These are phyloP conservation scores for Eupleurogrammus muticus DNA, from an alignment of 2,797 vertebrate species.

Conservation along the genomic window DNA sequence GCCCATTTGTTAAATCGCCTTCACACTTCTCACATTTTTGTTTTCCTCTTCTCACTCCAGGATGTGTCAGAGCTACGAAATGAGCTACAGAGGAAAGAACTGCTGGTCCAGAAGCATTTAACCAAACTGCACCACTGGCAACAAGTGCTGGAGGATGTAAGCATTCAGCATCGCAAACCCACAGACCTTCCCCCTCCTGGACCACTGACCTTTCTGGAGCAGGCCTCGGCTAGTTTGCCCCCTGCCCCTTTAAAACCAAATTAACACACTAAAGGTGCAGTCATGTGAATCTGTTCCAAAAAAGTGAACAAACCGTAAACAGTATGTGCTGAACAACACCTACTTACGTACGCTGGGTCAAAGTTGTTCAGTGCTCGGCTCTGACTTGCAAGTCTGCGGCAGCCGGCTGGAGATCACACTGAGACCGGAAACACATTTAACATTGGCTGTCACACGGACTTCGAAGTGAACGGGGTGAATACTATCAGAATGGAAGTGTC, in stretches of 20 bases:
- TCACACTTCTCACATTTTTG: slow-evolving; percentile 15
- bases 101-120: slow-evolving; percentile 95
- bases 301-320: neutral
- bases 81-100: slow-evolving; percentile 94
- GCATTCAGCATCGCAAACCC: slow-evolving; percentile 92
- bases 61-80: slow-evolving; percentile 96
- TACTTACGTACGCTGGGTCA: too few relatives aligned
- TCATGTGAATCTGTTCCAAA: neutral
- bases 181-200: slow-evolving; percentile 91
- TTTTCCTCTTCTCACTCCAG: slow-evolving; percentile 69
- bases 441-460: neutral
- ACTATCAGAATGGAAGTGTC: neutral
- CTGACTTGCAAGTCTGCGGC: neutral
- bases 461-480: neutral
- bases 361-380: too few relatives aligned
- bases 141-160: slow-evolving; percentile 95
- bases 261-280: slow-evolving; percentile 51
- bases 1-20: slow-evolving; percentile 6
- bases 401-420: neutral
- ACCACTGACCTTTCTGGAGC: slow-evolving; percentile 93
- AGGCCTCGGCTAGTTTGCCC: slow-evolving; percentile 94
- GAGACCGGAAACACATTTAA: neutral
- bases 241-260: slow-evolving; percentile 94
- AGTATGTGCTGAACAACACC: too few relatives aligned
- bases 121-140: slow-evolving; percentile 95